These are phyloP conservation scores for Anthoscopus minutus DNA, from an alignment of 2,113 vertebrate genomes.

Conservation along the genomic window DNA sequence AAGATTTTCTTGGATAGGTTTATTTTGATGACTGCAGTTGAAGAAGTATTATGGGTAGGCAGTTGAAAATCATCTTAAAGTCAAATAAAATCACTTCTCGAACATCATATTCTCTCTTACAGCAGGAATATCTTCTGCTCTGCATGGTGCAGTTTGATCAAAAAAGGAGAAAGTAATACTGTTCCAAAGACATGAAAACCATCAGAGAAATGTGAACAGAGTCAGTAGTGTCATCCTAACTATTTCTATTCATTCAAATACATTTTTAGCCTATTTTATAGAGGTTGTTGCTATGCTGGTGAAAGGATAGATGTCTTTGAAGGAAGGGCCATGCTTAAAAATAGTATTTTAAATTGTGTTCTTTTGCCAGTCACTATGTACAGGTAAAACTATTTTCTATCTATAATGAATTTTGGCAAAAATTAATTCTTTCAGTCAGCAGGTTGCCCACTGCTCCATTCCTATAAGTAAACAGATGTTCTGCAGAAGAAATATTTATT, in stretches of 20 bases:
- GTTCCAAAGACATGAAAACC: neutral
- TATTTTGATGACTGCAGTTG: neutral
- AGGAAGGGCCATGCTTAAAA: neutral
- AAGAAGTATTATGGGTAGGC: neutral
- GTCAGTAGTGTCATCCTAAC: neutral
- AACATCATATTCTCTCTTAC: neutral
- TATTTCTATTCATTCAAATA: neutral
- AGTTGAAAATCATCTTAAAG: neutral
- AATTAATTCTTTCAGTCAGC: neutral
- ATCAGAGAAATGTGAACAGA: neutral
- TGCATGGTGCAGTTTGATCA: neutral
- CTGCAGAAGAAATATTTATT: neutral
- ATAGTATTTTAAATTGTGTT: neutral
- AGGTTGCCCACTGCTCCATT: neutral
- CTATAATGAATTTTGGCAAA: neutral
- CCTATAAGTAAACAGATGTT: neutral
- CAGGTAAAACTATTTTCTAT: neutral
- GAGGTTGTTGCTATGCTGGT: neutral
- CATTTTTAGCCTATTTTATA: neutral
- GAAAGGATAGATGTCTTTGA: neutral
- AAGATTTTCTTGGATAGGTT: neutral
- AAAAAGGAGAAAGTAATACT: neutral
- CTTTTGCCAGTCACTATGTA: neutral
- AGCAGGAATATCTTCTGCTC: neutral
- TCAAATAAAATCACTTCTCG: neutral